Base-by-base conservation (phyloP, 2,888 invertebrate genomes). In the Julus scanicus region DNA sequence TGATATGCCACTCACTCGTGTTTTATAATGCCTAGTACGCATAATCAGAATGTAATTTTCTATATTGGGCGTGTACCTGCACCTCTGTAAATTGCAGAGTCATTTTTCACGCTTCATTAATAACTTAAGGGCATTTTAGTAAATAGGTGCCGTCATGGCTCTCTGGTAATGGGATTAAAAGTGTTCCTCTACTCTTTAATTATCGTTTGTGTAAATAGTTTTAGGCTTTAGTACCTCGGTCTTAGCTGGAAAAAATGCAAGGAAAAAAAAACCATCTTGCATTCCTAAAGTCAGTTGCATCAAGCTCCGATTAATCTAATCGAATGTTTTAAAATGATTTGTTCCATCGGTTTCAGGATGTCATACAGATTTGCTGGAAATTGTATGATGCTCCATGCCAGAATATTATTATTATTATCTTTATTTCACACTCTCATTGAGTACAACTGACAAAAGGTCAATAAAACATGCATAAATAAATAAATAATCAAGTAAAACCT, bases 31-130 rank as follows among this genome's bases (percentile, higher is more conserved):
- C 53, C 53, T 53, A 5, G 63, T 6, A 63, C 63, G 63, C 63
- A 63, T 63, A 63, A 63, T 63, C 63, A n/a, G 63, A 63, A 63
- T 63, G 63, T 63, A 63, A 63, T 63, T 63, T 63, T 63, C 63
- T 63, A 63, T 63, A 63, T 63, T 63, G 63, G 63, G 63, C 63
- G 63, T 63, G n/a, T 63, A 63, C 63, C 63, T 20, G 3, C 63
- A 13, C 20, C 63, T 20, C 63, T 11, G 13, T 53, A 63, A 63
- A 63, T 63, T 63, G 63, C 63, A 63, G 63, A 63, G 63, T 63
- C 63, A 63, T 63, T 63, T 63, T 63, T 63, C 63, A 63, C 63
- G 63, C 63, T 63, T 63, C 63, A 63, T 63, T 63, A 63, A 63
- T 63, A 63, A 63, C 63, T 63, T 63, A 63, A 63, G 63, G 63